phyloP scores from a whole-genome alignment of 1,140 invertebrate species.

The Lordiphosa stackelbergi region DNA sequence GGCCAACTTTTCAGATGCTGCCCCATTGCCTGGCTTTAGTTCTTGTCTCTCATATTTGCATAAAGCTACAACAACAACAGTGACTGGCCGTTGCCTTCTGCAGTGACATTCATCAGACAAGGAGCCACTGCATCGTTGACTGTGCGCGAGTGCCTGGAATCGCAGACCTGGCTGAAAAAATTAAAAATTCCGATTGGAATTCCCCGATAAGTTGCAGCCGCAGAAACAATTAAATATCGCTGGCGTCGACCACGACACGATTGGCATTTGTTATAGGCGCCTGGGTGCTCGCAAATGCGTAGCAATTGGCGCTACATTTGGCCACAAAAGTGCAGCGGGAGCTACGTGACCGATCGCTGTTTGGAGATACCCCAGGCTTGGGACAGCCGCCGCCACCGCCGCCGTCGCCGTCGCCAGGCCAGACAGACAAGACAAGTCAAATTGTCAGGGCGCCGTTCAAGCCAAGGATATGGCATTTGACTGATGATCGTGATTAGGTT shows the following conservation, averaged over 20 bases:
- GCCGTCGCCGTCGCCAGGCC: constrained; percentile 3
- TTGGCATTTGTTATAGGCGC: constrained; percentile 76
- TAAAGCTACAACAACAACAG: constrained; percentile 30
- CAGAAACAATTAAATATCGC: constrained; percentile 75
- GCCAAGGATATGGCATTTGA: constrained; percentile 63
- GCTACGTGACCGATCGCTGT: constrained; percentile 70
- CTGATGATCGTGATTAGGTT: constrained; percentile 73
- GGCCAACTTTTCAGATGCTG: constrained; percentile 67
- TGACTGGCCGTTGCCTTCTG: constrained; percentile 22
- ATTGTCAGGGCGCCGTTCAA: constrained; percentile 62
- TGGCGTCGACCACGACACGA: constrained; percentile 71
- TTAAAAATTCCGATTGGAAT: constrained; percentile 75
- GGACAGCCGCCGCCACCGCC: constrained; percentile 4
- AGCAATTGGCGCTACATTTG: constrained; percentile 74
- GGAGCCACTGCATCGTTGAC: constrained; percentile 5
- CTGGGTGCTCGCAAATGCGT: constrained; percentile 70
- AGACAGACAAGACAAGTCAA: constrained; percentile 44
- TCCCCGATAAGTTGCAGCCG: constrained; percentile 70
- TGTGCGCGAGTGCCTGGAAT: constrained; percentile 4
- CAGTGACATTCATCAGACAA: constrained; percentile 61
- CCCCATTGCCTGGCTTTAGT: constrained; percentile 23
- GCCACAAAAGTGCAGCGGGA: constrained; percentile 56
- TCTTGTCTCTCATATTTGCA: constrained; percentile 63
- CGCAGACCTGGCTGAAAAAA: constrained; percentile 65
- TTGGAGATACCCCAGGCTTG: constrained; percentile 51